A percentile compares a stretch with the other conserved stretches of the same genome.
Conservation (phyloP, 2,888 invertebrate species). For the Leucophenga montana region DNA sequence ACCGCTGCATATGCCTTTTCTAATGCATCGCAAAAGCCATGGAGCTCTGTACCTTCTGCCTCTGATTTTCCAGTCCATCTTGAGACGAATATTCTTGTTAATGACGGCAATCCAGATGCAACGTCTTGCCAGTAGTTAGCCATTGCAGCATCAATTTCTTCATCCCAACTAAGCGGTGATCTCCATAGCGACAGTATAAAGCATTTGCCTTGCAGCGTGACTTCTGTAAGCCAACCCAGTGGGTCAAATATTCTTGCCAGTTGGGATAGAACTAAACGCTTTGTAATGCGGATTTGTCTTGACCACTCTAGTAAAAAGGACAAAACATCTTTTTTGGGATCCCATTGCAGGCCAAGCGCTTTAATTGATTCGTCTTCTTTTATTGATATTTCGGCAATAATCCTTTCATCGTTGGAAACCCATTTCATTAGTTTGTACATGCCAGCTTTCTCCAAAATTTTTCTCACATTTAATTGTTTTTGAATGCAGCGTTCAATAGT, state of each 20-base stretch:
- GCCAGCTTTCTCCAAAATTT: conserved; percentile 32
- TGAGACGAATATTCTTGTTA: background rate
- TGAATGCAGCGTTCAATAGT: conserved; percentile 31
- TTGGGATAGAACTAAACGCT: conserved; percentile 6
- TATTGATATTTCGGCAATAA: no score
- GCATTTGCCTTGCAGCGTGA: conserved; percentile 1
- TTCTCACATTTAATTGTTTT: conserved; percentile 22
- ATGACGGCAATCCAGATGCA: background rate
- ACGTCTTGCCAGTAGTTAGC: background rate
- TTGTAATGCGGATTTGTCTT: no score
- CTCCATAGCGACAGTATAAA: background rate
- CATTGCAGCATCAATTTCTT: background rate
- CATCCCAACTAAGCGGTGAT: no score
- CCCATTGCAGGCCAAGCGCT: conserved; percentile 17
- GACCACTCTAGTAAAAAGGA: no score
- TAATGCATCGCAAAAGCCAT: conserved; percentile 18
- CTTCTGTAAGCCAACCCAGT: conserved; percentile 3
- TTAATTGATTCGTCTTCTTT: conserved; percentile 19
- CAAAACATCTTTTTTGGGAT: no score
- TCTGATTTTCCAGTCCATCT: background rate
- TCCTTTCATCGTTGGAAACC: no score
- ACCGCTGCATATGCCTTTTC: conserved; percentile 24
- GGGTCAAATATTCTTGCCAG: conserved; percentile 23
- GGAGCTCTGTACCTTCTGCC: background rate
- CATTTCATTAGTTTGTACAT: conserved; percentile 42